A percentile compares a stretch with the other conserved stretches of the same genome.
Evolutionary conservation across 2,888 invertebrate genomes (phyloP).

Genomic region (Nebria salina): DNA sequence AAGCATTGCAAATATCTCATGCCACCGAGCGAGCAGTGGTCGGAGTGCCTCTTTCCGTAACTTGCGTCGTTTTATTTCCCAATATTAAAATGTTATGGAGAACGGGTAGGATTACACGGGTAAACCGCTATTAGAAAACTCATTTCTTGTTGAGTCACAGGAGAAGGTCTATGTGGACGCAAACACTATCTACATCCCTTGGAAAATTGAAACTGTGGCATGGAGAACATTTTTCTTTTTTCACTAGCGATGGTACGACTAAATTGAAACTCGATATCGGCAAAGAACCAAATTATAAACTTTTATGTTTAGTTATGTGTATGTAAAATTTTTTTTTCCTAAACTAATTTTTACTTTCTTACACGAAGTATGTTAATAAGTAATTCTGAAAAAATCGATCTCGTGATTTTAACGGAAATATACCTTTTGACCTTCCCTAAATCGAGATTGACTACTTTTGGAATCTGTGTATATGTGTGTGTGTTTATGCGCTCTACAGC

Average conservation of each 20-base stretch:
- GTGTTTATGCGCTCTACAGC: too few relatives aligned
- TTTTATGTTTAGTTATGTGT: conserved; percentile 26
- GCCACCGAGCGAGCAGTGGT: too few relatives aligned
- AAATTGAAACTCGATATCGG: conserved; percentile 44
- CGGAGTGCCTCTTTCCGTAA: background rate
- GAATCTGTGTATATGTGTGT: too few relatives aligned
- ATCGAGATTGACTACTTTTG: too few relatives aligned
- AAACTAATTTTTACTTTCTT: background rate
- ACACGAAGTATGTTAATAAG: too few relatives aligned
- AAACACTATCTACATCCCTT: background rate
- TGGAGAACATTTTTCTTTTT: background rate
- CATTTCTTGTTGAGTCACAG: conserved; percentile 47
- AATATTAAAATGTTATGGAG: conserved; percentile 50
- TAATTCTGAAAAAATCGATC: too few relatives aligned
- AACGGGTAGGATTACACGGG: conserved; percentile 49
- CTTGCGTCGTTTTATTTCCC: conserved; percentile 42
- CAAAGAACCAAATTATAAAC: conserved; percentile 37
- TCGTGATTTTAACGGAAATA: too few relatives aligned
- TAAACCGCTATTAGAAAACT: conserved; percentile 51
- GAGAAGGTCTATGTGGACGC: background rate
- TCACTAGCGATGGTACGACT: background rate
- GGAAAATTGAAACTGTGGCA: conserved; percentile 34
- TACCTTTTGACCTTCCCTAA: too few relatives aligned
- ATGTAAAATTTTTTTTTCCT: background rate
- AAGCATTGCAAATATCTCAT: too few relatives aligned